phyloP scores from a whole-genome alignment of 2,888 invertebrate genomes.

The Harpalus rufipes region DNA sequence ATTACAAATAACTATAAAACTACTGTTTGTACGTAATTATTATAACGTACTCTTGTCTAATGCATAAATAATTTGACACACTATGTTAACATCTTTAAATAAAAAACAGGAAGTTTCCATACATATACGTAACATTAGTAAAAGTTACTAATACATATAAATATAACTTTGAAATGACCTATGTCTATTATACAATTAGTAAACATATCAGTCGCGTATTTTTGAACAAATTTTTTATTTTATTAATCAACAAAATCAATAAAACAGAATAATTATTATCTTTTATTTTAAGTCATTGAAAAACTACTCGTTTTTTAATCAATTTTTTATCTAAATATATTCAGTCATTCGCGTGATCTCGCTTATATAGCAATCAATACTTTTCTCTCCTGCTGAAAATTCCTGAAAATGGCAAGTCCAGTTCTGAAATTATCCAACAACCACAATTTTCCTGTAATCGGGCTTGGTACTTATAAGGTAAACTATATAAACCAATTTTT shows the following conservation, averaged over 20 bases:
- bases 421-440: conserved; percentile 52
- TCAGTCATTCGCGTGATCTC: too few relatives aligned
- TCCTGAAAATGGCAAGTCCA: conserved; percentile 44
- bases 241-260: not conserved
- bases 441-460: conserved; percentile 48
- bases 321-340: too few relatives aligned
- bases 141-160: conserved; percentile 4
- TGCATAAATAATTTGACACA: conserved; percentile 14
- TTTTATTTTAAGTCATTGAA: too few relatives aligned
- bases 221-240: too few relatives aligned
- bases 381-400: not conserved
- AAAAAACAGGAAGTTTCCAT: not conserved
- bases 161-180: conserved; percentile 3
- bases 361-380: not conserved
- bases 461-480: conserved; percentile 63
- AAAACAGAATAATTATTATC: too few relatives aligned
- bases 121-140: not conserved
- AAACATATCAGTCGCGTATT: too few relatives aligned
- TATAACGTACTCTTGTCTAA: not conserved
- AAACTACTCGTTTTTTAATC: too few relatives aligned
- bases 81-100: not conserved
- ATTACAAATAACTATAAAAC: not conserved
- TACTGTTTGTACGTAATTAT: not conserved
- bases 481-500: not conserved
- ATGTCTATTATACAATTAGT: not conserved